Evolutionary conservation across 2,113 vertebrate genomes (phyloP).

Genomic region (Pteruthius melanotis): DNA sequence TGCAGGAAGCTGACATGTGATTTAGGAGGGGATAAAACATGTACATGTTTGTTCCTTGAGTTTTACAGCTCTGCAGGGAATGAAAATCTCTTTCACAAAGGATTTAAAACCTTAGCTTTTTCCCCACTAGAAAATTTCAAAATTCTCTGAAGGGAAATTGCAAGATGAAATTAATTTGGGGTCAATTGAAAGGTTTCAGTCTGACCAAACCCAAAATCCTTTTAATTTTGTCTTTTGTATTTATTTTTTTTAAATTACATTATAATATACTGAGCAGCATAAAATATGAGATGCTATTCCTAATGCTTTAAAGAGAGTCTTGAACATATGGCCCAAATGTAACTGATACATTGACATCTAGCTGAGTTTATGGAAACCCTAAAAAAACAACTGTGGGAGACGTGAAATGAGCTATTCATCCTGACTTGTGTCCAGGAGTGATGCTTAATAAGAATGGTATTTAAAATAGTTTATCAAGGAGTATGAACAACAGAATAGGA

Average conservation of each 20-base stretch:
- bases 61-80: conserved; percentile 54
- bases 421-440: not conserved
- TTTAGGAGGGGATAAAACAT: conserved; percentile 61
- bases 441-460: conserved; percentile 12
- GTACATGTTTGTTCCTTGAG: conserved; percentile 61
- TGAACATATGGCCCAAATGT: conserved; percentile 37
- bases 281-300: conserved; percentile 42
- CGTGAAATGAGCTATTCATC: conserved; percentile 9
- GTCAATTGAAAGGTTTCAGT: conserved; percentile 34
- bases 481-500: not conserved
- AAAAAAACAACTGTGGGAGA: conserved; percentile 53
- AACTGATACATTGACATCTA: conserved; percentile 51
- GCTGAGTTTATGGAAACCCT: conserved; percentile 53
- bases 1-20: conserved; percentile 54
- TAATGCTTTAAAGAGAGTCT: conserved; percentile 26
- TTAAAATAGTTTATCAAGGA: conserved; percentile 27
- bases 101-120: conserved; percentile 49
- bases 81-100: conserved; percentile 44
- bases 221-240: conserved; percentile 36
- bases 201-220: conserved; percentile 30
- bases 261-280: not conserved
- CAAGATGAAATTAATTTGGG: conserved; percentile 41
- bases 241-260: conserved; percentile 10
- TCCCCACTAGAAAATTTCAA: conserved; percentile 36
- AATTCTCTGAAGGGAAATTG: conserved; percentile 46